Percentiles rank a stretch among this genome's conserved stretches.
Conservation (phyloP, 1,140 invertebrate species). For the Mercenaria mercenaria region DNA sequence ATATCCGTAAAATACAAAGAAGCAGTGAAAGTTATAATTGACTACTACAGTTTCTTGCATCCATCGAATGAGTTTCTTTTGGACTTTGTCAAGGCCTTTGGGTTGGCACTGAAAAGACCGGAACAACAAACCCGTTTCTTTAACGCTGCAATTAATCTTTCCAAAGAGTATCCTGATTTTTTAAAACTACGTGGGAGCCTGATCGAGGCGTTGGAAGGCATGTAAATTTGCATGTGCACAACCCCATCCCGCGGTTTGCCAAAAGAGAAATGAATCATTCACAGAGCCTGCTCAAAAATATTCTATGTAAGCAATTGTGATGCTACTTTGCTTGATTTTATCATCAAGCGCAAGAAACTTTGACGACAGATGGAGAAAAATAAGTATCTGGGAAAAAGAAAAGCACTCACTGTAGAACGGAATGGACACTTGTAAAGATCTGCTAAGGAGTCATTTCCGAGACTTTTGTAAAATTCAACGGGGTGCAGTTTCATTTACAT, state of each 20-base stretch:
- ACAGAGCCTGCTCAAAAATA: conserved; percentile 8
- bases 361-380: neutral
- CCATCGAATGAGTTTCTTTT: neutral
- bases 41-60: neutral
- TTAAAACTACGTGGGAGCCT: conserved; percentile 51
- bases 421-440: neutral
- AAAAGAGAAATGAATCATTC: neutral
- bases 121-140: neutral
- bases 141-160: neutral
- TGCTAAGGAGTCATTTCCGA: neutral
- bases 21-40: neutral
- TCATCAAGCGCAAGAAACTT: neutral
- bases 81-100: conserved; percentile 14
- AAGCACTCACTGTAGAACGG: neutral
- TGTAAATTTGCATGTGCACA: neutral
- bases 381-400: neutral
- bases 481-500: conserved; percentile 20
- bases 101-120: neutral
- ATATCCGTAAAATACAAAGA: neutral
- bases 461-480: neutral
- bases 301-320: neutral
- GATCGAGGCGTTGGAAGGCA: conserved; percentile 37
- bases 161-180: conserved; percentile 40
- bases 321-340: neutral
- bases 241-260: neutral